phyloP scores from a whole-genome alignment of 53 echinoderm and acorn worm species.

The Zoroaster sp. region DNA sequence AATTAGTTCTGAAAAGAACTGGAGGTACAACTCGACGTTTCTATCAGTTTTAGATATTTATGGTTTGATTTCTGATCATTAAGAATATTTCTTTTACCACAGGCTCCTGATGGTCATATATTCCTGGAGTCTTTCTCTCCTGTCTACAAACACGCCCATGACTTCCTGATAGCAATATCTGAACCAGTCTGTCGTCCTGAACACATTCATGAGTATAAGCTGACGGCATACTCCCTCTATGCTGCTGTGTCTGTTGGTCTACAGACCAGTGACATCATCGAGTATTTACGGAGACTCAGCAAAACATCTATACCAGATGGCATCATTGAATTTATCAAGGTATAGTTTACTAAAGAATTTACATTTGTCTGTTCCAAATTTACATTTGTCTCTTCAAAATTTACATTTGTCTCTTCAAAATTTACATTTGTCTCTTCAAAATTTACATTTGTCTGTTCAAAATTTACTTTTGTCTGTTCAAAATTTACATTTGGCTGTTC shows the following conservation, averaged over 20 bases:
- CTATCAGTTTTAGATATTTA: too few relatives aligned
- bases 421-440: too few relatives aligned
- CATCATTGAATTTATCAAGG: conserved; percentile 95
- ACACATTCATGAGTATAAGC: conserved; percentile 95
- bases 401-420: too few relatives aligned
- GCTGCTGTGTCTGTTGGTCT: conserved; percentile 97
- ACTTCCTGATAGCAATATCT: conserved; percentile 94
- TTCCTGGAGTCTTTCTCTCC: conserved; percentile 97
- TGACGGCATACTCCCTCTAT: conserved; percentile 97
- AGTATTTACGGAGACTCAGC: conserved; percentile 89
- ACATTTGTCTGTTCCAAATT: background rate
- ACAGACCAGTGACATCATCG: conserved; percentile 95
- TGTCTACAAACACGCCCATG: conserved; percentile 97
- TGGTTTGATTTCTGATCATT: too few relatives aligned
- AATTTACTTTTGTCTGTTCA: background rate
- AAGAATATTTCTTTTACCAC: too few relatives aligned
- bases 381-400: background rate
- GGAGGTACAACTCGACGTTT: too few relatives aligned
- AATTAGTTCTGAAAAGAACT: too few relatives aligned
- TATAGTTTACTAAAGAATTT: background rate
- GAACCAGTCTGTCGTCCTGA: conserved; percentile 94
- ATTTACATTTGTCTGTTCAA: background rate
- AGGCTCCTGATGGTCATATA: conserved; percentile 97
- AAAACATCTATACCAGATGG: conserved; percentile 95
- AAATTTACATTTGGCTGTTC: too few relatives aligned